Conservation (phyloP, 2,797 vertebrate species). For the Gymnopithys bicolor region DNA sequence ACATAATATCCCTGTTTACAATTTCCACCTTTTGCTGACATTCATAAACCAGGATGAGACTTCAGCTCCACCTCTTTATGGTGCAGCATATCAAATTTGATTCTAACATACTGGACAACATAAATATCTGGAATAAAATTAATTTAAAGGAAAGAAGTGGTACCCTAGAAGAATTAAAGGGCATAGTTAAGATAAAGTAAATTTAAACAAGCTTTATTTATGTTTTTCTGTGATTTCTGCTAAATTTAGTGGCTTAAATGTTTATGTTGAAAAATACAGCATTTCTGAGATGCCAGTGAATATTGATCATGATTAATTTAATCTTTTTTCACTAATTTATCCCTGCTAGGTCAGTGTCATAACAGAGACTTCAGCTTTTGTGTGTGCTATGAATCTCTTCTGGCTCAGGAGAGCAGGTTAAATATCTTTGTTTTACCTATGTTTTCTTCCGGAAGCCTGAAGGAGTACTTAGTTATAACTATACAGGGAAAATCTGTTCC, state of each 20-base stretch:
- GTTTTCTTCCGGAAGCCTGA: not conserved
- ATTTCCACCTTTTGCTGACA: not conserved
- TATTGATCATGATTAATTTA: not conserved
- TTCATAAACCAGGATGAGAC: not conserved
- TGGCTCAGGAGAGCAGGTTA: not conserved
- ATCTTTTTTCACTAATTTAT: not conserved
- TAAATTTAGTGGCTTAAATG: not conserved
- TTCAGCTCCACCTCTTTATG: not conserved
- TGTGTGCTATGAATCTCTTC: not conserved
- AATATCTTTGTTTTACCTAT: not conserved
- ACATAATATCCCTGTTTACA: not conserved
- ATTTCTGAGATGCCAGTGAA: not conserved
- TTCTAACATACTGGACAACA: not conserved
- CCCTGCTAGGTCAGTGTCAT: not conserved
- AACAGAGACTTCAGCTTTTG: not conserved
- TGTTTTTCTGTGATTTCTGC: not conserved
- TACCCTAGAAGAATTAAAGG: not conserved
- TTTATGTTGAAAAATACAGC: not conserved
- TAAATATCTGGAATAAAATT: not conserved
- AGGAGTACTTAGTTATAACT: conserved; percentile 9
- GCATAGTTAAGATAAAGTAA: not conserved
- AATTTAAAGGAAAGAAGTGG: not conserved
- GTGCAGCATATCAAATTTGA: not conserved
- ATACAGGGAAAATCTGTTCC: not conserved
- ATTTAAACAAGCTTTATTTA: not conserved